Percentiles rank a stretch among this genome's conserved stretches.
phyloP scores from a whole-genome alignment of 2,888 invertebrate genomes.

The Sepioteuthis lessoniana region DNA sequence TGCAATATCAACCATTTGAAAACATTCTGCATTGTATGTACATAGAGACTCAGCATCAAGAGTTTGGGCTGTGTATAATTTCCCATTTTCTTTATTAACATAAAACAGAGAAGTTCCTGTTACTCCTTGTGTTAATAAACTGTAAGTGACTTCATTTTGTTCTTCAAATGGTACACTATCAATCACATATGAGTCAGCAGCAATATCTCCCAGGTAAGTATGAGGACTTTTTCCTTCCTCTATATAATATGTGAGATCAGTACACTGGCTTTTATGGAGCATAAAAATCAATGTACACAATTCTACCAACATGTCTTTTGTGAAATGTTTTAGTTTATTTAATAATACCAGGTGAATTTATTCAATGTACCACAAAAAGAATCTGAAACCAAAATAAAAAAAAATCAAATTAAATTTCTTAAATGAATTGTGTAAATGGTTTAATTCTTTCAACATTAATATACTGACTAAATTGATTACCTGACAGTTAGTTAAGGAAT shows the following conservation, averaged over 20 bases:
- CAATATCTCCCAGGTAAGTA: not conserved
- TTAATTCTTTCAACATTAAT: too few relatives aligned
- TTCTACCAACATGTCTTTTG: not conserved
- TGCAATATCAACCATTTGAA: constrained; percentile 14
- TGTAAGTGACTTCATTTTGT: not conserved
- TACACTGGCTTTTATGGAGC: not conserved
- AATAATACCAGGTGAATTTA: not conserved
- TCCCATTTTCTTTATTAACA: not conserved
- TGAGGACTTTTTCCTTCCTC: not conserved
- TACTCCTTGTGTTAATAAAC: not conserved
- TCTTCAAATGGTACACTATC: not conserved
- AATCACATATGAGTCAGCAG: not conserved
- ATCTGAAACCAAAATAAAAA: not conserved
- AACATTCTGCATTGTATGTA: constrained; percentile 10
- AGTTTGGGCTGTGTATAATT: not conserved
- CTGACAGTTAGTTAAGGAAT: not conserved
- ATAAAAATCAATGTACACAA: not conserved
- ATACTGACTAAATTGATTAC: not conserved
- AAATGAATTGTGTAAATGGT: too few relatives aligned
- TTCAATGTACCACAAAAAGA: not conserved
- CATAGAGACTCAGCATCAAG: constrained; percentile 23
- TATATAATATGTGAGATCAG: not conserved
- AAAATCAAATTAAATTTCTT: not conserved
- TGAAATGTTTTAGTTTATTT: not conserved
- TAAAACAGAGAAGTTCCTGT: not conserved